Percentiles rank a stretch among this genome's conserved stretches.
Conservation (phyloP, 2,113 vertebrate genomes). For the Bos indicus region DNA sequence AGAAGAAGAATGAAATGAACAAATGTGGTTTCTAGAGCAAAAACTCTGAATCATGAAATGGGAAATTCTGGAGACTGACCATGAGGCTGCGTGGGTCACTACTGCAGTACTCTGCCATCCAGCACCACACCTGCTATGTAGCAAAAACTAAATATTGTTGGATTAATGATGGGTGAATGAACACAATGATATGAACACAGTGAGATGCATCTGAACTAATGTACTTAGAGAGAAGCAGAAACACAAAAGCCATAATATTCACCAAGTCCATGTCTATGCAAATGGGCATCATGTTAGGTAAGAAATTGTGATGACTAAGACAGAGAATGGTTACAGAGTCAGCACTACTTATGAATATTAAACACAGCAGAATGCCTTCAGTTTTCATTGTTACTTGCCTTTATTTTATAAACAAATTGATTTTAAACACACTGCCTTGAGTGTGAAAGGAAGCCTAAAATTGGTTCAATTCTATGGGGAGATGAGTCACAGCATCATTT, state of each 20-base stretch:
- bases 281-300: neutral
- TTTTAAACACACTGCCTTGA: neutral
- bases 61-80: neutral
- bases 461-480: neutral
- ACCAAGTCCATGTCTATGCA: neutral
- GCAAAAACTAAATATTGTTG: neutral
- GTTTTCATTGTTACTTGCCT: neutral
- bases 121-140: neutral
- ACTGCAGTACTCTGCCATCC: neutral
- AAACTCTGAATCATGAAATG: neutral
- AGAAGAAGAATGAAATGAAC: neutral
- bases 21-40: neutral
- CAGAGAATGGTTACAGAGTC: neutral
- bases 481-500: neutral
- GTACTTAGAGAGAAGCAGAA: neutral
- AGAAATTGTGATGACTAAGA: neutral
- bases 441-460: neutral
- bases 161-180: neutral
- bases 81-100: neutral
- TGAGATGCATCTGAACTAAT: neutral
- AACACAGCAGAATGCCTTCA: neutral
- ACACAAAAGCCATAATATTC: neutral
- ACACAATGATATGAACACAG: neutral
- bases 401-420: constrained; percentile 3
- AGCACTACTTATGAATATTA: neutral